Evolutionary conservation across 1,140 invertebrate genomes (phyloP), one percentile per base, ranked within the genome.

Genomic region (Delia radicum): DNA sequence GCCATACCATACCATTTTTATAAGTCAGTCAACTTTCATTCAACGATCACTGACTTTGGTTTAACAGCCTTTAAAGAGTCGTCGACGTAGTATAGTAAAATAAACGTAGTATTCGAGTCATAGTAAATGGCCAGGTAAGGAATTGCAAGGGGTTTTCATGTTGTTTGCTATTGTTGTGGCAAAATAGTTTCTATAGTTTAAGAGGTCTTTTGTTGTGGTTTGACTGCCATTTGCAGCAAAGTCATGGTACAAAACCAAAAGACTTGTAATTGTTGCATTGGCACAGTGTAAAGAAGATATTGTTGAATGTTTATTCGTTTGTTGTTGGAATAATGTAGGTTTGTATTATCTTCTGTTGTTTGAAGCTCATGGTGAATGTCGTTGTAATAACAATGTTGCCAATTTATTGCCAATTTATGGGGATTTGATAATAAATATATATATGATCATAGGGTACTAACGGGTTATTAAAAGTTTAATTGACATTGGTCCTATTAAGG

Each of bases 191-290:
- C 65, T 33, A 69, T 69, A 69, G 65, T 69, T 69, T 69, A 69
- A 37, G 65, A 69, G 65, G 65, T 37, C 65, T 69, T 69, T 69
- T 69, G 29, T 69, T 69, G 65, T 69, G 65, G 65, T 69, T 69
- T 69, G 29, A 69, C 65, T 33, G 28, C 18, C 55, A 21, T 3
- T 42, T 42, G 48, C 48, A 8, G 48, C 33, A 37, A 33, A 37
- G 8, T 37, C 8, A 37, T 13, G 4, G 31, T 10, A 37, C 33
- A 37, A 37, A 7, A 10, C 8, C 33, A 37, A 37, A 37, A 7
- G 13, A 37, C 8, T 24, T 55, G 37, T 15, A 42, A 42, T 18
- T 21, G 18, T 55, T n/a, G 48, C 48, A 55, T 55, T 55, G 48
- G 48, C 18, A 55, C 48, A 55, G 12, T 7, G 33, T 13, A 10